phyloP scores from a whole-genome alignment of 2,113 vertebrate genomes.

The Sitta europaea region DNA sequence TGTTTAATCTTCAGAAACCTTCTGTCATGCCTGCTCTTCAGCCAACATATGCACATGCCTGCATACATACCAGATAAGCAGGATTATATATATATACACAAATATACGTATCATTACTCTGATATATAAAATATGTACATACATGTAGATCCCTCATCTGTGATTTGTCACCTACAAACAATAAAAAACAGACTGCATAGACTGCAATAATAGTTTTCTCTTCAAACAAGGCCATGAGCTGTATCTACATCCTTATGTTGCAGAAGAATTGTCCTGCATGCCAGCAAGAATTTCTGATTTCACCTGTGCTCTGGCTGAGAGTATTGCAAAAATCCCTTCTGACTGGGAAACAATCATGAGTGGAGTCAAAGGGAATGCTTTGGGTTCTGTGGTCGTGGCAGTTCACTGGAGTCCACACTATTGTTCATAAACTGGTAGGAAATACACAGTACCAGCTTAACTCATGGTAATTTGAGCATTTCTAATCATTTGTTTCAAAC shows the following conservation, averaged over 20 bases:
- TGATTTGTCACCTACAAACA: not conserved
- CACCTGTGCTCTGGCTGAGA: not conserved
- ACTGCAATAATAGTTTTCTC: not conserved
- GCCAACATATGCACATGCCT: not conserved
- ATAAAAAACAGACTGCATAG: not conserved
- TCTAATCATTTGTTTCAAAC: not conserved
- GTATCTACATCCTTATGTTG: not conserved
- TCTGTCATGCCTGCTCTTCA: not conserved
- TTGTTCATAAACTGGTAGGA: not conserved
- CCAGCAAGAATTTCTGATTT: not conserved
- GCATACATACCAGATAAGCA: not conserved
- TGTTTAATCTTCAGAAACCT: not conserved
- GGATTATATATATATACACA: not conserved
- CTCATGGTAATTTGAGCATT: fast-evolving
- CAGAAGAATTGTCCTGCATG: not conserved
- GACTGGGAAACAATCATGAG: not conserved
- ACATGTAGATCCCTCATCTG: not conserved
- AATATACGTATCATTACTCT: not conserved
- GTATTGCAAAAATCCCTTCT: not conserved
- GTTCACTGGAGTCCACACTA: fast-evolving
- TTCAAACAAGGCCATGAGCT: not conserved
- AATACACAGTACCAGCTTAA: not conserved
- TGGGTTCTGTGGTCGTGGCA: not conserved
- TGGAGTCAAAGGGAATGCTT: not conserved
- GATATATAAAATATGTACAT: not conserved